Percentiles rank a stretch among this genome's conserved stretches.
Evolutionary conservation across 23 tunicate species (phyloP).

Genomic region (Aplidium turbinatum): DNA sequence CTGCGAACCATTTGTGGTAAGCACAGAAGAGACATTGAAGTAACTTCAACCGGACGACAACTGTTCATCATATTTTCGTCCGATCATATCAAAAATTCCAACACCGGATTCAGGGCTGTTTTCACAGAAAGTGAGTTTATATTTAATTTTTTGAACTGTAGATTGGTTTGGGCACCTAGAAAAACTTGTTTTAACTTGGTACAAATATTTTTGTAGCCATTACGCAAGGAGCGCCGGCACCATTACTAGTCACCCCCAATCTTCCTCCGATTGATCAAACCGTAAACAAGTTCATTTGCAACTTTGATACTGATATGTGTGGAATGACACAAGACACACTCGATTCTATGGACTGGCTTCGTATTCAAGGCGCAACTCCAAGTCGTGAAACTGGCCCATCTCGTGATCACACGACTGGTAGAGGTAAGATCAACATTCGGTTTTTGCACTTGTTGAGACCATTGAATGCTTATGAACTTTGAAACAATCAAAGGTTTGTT

Average conservation of each 20-base stretch:
- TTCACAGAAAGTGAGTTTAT: constrained; percentile 72
- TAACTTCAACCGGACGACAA: constrained; percentile 42
- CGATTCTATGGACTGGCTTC: constrained; percentile 65
- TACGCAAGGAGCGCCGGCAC: constrained; percentile 26
- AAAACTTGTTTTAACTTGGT: no score
- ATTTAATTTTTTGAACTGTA: neutral
- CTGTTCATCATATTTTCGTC: constrained; percentile 79
- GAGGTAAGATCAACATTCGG: constrained; percentile 32
- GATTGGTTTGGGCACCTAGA: no score
- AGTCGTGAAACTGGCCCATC: constrained; percentile 73
- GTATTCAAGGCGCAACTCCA: constrained; percentile 38
- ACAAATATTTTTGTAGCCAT: constrained; percentile 17
- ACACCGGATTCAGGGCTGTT: constrained; percentile 63
- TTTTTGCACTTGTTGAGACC: no score
- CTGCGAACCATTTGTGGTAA: constrained; percentile 76
- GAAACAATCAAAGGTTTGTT: no score
- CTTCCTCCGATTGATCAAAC: constrained; percentile 48
- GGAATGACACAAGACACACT: constrained; percentile 78
- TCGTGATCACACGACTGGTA: constrained; percentile 70
- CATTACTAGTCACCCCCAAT: constrained; percentile 36
- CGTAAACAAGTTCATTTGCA: constrained; percentile 45
- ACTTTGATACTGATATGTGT: constrained; percentile 69
- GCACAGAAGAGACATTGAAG: constrained; percentile 27
- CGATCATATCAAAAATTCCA: constrained; percentile 36
- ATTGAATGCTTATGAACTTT: no score